phyloP scores from a whole-genome alignment of 2,888 invertebrate genomes.

The Diaprepes abbreviatus region DNA sequence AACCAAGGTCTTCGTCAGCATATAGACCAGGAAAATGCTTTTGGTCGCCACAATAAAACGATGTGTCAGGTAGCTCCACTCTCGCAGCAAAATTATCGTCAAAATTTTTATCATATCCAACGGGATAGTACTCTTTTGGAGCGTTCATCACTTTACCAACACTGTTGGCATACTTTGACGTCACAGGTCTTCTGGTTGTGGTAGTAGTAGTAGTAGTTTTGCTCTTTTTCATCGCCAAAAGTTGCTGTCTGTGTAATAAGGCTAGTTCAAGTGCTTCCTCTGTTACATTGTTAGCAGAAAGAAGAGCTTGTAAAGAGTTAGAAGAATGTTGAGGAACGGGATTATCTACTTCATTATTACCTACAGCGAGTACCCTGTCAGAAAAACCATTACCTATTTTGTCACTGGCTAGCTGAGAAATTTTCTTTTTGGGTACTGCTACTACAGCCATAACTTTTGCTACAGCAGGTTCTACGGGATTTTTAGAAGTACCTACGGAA shows the following conservation, averaged over 20 bases:
- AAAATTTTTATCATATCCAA: slow-evolving; percentile 90
- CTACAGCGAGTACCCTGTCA: slow-evolving; percentile 58
- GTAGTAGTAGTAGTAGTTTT: slow-evolving; percentile 68
- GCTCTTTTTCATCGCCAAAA: slow-evolving; percentile 64
- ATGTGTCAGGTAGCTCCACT: slow-evolving; percentile 87
- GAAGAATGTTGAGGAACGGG: slow-evolving; percentile 54
- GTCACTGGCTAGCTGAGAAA: slow-evolving; percentile 52
- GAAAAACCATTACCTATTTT: slow-evolving; percentile 61
- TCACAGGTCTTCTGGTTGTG: slow-evolving; percentile 66
- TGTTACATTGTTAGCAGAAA: slow-evolving; percentile 81
- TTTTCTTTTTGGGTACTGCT: slow-evolving; percentile 57
- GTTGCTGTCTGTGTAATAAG: slow-evolving; percentile 78
- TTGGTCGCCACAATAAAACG: slow-evolving; percentile 88
- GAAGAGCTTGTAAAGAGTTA: slow-evolving; percentile 60
- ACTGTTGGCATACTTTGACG: slow-evolving; percentile 61
- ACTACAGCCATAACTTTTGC: slow-evolving; percentile 60
- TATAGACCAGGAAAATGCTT: slow-evolving; percentile 92
- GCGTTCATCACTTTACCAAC: slow-evolving; percentile 86
- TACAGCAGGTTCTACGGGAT: slow-evolving; percentile 54
- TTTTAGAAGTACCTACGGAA: slow-evolving; percentile 61
- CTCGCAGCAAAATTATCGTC: slow-evolving; percentile 89
- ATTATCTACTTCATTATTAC: slow-evolving; percentile 55
- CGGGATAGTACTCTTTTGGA: slow-evolving; percentile 89
- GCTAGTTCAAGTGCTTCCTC: slow-evolving; percentile 84
- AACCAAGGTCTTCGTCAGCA: slow-evolving; percentile 88